Conservation (phyloP, 2,888 invertebrate genomes). For the Ferrisia virgata region DNA sequence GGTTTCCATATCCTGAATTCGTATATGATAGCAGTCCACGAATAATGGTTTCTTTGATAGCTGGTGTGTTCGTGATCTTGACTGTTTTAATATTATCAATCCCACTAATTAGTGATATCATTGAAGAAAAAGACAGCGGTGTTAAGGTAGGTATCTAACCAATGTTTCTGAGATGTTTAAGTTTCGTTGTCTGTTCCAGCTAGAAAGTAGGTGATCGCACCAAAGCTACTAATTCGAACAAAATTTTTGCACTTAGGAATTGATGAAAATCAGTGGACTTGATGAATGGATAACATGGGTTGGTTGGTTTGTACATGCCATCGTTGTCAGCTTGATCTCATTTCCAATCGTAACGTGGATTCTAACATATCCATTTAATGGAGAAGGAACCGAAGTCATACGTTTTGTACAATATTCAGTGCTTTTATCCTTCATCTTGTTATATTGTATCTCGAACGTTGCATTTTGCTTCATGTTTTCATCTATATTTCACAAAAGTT, state of each 20-base stretch:
- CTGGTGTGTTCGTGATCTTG: background rate
- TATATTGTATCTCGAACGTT: background rate
- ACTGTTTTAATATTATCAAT: background rate
- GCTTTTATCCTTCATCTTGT: background rate
- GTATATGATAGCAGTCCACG: background rate
- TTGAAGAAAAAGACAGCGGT: slow-evolving; percentile 27
- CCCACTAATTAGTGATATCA: background rate
- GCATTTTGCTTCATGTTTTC: slow-evolving; percentile 18
- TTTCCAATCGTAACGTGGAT: background rate
- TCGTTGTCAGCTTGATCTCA: background rate
- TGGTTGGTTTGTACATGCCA: slow-evolving; percentile 9
- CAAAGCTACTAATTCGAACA: no score
- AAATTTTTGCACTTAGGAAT: no score
- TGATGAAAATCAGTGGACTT: slow-evolving; percentile 21
- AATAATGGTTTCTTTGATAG: background rate
- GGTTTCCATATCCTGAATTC: slow-evolving; percentile 14
- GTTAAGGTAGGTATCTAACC: slow-evolving; percentile 7
- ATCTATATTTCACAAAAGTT: slow-evolving; percentile 10
- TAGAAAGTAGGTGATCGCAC: no score
- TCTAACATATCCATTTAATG: background rate
- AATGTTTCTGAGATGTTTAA: no score
- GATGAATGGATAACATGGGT: background rate
- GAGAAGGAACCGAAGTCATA: background rate
- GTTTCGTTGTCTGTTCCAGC: no score
- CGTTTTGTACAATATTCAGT: background rate